Percentiles rank a stretch among this genome's conserved stretches.
Conservation (phyloP, 1,140 invertebrate genomes). For the Drepana arcuata region DNA sequence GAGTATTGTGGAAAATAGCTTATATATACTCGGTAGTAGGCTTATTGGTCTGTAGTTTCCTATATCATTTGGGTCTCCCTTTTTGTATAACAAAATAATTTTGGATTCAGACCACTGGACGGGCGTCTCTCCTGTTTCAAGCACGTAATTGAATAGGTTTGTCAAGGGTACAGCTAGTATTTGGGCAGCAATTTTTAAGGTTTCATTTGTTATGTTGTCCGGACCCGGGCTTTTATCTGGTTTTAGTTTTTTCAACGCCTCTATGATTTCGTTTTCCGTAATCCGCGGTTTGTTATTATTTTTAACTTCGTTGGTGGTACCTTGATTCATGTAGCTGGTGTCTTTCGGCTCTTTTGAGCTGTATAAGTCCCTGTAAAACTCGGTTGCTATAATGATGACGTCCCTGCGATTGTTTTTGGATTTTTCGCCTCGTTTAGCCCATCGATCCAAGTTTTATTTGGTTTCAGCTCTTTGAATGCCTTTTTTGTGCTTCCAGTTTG, state of each 20-base stretch:
- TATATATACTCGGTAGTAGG: neutral
- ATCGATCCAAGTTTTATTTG: conserved; percentile 13
- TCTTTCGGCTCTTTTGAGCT: too few species aligned
- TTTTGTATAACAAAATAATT: conserved; percentile 1
- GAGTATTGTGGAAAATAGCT: neutral
- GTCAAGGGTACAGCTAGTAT: neutral
- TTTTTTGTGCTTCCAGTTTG: conserved; percentile 14
- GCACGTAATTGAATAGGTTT: neutral
- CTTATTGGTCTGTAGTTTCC: conserved; percentile 1
- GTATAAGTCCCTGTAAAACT: conserved; percentile 16
- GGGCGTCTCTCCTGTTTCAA: neutral
- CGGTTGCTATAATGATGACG: conserved; percentile 18
- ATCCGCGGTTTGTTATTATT: too few species aligned
- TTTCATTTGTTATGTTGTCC: neutral
- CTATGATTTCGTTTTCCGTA: neutral
- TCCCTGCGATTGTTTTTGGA: conserved; percentile 7
- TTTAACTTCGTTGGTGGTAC: too few species aligned
- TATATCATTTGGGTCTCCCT: neutral
- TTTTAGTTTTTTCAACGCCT: neutral
- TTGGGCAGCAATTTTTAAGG: neutral
- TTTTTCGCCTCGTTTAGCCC: conserved; percentile 2
- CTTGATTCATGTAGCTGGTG: too few species aligned
- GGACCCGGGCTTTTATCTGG: neutral
- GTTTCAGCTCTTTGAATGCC: conserved; percentile 7
- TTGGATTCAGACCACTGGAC: neutral